Evolutionary conservation across 2,113 vertebrate genomes (phyloP).

Genomic region (Pelobates fuscus): DNA sequence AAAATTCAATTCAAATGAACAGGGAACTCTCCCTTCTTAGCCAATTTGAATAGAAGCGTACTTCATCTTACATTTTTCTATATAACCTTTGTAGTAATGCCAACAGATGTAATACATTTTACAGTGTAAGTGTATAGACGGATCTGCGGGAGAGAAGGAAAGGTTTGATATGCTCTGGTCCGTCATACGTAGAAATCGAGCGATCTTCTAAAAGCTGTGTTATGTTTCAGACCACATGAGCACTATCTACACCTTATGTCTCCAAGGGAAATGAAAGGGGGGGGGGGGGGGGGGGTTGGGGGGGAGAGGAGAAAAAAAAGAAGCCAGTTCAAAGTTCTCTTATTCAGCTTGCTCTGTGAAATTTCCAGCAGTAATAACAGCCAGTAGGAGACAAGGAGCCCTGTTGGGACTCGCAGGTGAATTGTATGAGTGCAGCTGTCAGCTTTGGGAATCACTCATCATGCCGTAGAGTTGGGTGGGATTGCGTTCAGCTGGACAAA

Average conservation of each 20-base stretch:
- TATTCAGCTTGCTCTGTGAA: conserved; percentile 43
- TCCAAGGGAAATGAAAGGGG: conserved; percentile 12
- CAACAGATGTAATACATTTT: too few species aligned
- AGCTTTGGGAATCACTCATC: conserved; percentile 63
- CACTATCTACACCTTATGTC: not conserved
- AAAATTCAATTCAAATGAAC: too few species aligned
- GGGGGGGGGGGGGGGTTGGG: too few species aligned
- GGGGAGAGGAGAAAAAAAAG: too few species aligned
- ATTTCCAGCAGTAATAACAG: conserved; percentile 54
- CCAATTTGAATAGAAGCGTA: too few species aligned
- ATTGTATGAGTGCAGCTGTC: conserved; percentile 63
- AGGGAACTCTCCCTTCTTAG: too few species aligned
- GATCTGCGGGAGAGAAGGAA: too few species aligned
- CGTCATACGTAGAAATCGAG: conserved; percentile 9
- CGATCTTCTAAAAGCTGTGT: conserved; percentile 9
- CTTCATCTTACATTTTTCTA: too few species aligned
- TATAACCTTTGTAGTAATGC: too few species aligned
- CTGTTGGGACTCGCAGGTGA: conserved; percentile 65
- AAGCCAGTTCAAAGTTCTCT: conserved; percentile 45
- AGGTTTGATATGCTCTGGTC: not conserved
- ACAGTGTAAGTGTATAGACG: too few species aligned
- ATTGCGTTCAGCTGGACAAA: conserved; percentile 70
- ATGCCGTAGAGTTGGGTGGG: conserved; percentile 52
- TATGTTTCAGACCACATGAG: conserved; percentile 16
- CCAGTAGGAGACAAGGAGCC: conserved; percentile 54